Percentiles rank a stretch among this genome's conserved stretches.
Conservation (phyloP, 2,113 vertebrate species). For the Scopus umbretta region DNA sequence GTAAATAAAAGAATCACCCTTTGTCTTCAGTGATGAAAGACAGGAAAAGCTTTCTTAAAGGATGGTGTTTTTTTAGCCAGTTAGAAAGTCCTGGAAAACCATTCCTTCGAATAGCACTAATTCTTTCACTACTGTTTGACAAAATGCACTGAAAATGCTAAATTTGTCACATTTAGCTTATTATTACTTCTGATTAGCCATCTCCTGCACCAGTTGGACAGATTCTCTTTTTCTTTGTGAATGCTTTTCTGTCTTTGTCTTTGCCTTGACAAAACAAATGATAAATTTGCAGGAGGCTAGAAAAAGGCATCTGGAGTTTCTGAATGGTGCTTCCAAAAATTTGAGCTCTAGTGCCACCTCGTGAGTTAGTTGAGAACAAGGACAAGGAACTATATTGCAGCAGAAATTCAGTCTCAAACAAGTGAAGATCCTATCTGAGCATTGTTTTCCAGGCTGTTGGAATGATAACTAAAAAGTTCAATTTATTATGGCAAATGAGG, state of each 20-base stretch:
- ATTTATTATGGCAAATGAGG: accelerated
- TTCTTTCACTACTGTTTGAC: neutral
- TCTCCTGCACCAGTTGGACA: accelerated
- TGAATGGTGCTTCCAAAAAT: accelerated
- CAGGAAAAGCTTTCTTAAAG: neutral
- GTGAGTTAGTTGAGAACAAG: neutral
- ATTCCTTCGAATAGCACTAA: neutral
- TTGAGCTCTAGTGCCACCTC: slow-evolving; percentile 7
- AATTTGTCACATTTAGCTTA: neutral
- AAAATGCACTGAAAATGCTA: neutral
- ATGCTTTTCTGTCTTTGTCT: too few relatives aligned
- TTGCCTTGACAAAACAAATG: neutral
- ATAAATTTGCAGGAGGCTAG: accelerated
- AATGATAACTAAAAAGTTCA: neutral
- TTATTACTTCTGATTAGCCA: neutral
- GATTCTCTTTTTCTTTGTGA: neutral
- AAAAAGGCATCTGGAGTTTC: accelerated
- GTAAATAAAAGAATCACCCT: neutral
- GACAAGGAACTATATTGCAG: neutral
- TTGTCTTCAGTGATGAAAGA: neutral
- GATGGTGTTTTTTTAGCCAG: neutral
- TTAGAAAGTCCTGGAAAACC: neutral
- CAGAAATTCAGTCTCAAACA: neutral
- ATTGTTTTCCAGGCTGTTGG: neutral
- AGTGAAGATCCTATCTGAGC: accelerated